Percentiles rank a stretch among this genome's conserved stretches.
Evolutionary conservation across 1,140 invertebrate species (phyloP).

Genomic region (Araneus ventricosus): DNA sequence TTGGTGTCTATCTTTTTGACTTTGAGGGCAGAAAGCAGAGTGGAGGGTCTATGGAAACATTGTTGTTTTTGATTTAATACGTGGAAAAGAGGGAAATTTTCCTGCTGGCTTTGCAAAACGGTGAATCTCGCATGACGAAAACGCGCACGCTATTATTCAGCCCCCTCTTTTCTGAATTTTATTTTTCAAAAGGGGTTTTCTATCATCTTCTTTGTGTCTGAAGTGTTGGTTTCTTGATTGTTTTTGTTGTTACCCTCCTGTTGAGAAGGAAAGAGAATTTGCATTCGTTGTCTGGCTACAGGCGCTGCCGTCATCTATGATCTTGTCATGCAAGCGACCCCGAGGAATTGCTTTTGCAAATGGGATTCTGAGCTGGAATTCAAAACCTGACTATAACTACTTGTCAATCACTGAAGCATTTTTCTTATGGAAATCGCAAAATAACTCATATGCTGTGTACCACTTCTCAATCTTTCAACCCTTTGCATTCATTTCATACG

Average conservation of each 20-base stretch:
- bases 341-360: slow-evolving; percentile 65
- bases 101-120: background rate
- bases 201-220: slow-evolving; percentile 67
- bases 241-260: slow-evolving; percentile 55
- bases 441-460: background rate
- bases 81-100: slow-evolving; percentile 61
- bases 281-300: slow-evolving; percentile 25
- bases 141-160: background rate
- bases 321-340: slow-evolving; percentile 52
- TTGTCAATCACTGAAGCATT: slow-evolving; percentile 40
- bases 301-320: slow-evolving; percentile 43
- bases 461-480: background rate
- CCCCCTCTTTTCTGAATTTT: slow-evolving; percentile 23
- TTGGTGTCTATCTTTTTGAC: slow-evolving; percentile 41
- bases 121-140: background rate
- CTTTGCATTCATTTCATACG: background rate
- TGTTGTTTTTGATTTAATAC: slow-evolving; percentile 71
- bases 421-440: slow-evolving; percentile 17
- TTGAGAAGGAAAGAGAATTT: slow-evolving; percentile 49
- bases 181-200: slow-evolving; percentile 58
- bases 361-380: slow-evolving; percentile 48
- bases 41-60: slow-evolving; percentile 26
- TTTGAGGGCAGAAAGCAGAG: background rate
- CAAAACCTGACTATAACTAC: slow-evolving; percentile 48
- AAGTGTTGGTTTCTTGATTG: slow-evolving; percentile 65